These are phyloP conservation scores for Globia sparganii DNA, from an alignment of 2,888 invertebrate species.

Conservation along the genomic window DNA sequence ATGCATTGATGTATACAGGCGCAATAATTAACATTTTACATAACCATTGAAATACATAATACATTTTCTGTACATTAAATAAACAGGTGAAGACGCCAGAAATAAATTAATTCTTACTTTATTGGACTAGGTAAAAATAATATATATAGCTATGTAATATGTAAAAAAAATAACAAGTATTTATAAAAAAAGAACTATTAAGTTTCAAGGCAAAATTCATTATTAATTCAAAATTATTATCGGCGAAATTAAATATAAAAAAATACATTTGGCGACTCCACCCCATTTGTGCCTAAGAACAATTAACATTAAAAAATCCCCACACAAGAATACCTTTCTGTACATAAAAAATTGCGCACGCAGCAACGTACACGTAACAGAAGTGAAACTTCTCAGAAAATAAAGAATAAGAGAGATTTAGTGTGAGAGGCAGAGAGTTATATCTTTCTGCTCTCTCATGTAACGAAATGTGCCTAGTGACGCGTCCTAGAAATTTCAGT, in stretches of 20 bases:
- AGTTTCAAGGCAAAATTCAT: background rate
- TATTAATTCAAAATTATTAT: background rate
- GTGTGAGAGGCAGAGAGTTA: background rate
- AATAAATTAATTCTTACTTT: slow-evolving; percentile 43
- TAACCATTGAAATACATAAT: slow-evolving; percentile 33
- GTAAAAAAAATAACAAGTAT: slow-evolving; percentile 6
- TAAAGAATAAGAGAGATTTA: background rate
- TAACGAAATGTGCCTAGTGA: background rate
- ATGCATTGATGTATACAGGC: slow-evolving; percentile 55
- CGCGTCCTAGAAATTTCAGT: background rate
- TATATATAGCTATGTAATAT: background rate
- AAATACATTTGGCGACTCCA: slow-evolving; percentile 32
- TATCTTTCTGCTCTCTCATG: background rate
- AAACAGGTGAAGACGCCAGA: slow-evolving; percentile 38
- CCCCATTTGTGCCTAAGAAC: slow-evolving; percentile 33
- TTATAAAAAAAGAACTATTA: background rate
- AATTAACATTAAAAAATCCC: slow-evolving; percentile 25
- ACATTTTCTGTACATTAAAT: slow-evolving; percentile 48
- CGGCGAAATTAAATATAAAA: background rate
- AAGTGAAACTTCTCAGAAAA: background rate
- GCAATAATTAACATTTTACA: slow-evolving; percentile 51
- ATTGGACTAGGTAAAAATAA: slow-evolving; percentile 20
- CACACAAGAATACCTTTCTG: slow-evolving; percentile 14
- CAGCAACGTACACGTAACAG: background rate
- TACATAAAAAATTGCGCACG: background rate